Evolutionary conservation across 2,888 invertebrate genomes (phyloP).

Genomic region (Operophtera brumata): DNA sequence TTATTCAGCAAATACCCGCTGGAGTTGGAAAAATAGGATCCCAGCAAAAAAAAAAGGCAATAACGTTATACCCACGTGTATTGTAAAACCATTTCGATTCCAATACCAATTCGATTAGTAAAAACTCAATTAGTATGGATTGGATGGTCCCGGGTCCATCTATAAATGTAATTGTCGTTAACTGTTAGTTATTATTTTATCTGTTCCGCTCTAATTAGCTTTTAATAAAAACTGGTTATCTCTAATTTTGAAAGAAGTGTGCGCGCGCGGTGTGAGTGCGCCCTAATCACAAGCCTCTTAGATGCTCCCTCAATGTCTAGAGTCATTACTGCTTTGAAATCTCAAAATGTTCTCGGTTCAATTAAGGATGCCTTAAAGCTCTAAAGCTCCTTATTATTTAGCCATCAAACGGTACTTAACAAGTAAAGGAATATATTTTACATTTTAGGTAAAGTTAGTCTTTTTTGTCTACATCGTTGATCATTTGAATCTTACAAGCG

Average conservation of each 20-base stretch:
- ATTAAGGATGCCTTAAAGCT: constrained; percentile 45
- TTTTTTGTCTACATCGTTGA: not conserved
- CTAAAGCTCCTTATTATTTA: constrained; percentile 32
- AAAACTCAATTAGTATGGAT: constrained; percentile 10
- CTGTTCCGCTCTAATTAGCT: not conserved
- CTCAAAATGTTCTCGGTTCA: constrained; percentile 45
- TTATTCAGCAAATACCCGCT: not conserved
- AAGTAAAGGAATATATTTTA: constrained; percentile 9
- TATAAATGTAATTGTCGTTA: constrained; percentile 6
- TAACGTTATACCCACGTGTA: constrained; percentile 8
- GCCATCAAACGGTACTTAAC: constrained; percentile 22
- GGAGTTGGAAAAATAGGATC: not conserved
- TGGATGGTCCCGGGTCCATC: not conserved
- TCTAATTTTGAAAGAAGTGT: not conserved
- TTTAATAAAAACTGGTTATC: not conserved
- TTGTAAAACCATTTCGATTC: constrained; percentile 8
- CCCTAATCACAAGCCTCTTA: constrained; percentile 45
- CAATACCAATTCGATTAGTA: constrained; percentile 10
- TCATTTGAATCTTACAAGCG: not conserved
- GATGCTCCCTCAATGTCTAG: constrained; percentile 44
- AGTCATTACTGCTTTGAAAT: constrained; percentile 46
- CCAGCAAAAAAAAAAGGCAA: constrained; percentile 3
- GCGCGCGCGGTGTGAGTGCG: constrained; percentile 16
- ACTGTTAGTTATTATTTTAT: constrained; percentile 7
- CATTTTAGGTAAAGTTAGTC: not conserved